Evolutionary conservation across 1,140 invertebrate genomes (phyloP).

Genomic region (Hylaeus volcanicus): DNA sequence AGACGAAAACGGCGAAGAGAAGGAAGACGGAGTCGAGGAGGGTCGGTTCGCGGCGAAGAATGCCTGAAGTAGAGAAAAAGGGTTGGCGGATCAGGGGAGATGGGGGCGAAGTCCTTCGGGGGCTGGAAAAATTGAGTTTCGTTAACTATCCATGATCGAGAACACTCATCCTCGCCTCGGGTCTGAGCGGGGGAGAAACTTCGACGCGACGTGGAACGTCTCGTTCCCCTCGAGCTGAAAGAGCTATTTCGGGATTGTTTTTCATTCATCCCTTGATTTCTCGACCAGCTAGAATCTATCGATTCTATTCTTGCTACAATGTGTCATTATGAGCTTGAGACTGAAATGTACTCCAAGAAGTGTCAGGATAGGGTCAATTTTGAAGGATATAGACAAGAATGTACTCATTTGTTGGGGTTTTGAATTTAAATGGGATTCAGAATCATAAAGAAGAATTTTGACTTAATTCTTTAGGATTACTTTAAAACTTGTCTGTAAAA

Average conservation of each 20-base stretch:
- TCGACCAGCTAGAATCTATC: not conserved
- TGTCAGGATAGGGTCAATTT: too few relatives aligned
- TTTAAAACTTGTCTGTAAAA: too few relatives aligned
- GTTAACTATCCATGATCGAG: conserved; percentile 62
- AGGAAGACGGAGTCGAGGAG: conserved; percentile 34
- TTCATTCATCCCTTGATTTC: not conserved
- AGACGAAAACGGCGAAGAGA: conserved; percentile 43
- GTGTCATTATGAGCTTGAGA: too few relatives aligned
- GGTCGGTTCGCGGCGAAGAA: conserved; percentile 44
- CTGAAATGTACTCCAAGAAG: too few relatives aligned
- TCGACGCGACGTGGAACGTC: not conserved
- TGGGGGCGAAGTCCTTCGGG: conserved; percentile 7
- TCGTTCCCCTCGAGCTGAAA: not conserved
- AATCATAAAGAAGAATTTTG: too few relatives aligned
- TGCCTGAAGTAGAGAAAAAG: conserved; percentile 31
- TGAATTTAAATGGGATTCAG: too few relatives aligned
- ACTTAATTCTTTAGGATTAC: too few relatives aligned
- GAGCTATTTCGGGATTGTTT: not conserved
- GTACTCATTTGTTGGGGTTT: too few relatives aligned
- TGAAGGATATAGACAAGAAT: too few relatives aligned
- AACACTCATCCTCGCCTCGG: conserved; percentile 47
- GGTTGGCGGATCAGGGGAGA: not conserved
- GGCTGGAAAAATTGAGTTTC: conserved; percentile 52
- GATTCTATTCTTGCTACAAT: not conserved
- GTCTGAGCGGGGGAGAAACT: conserved; percentile 2